These are phyloP conservation scores for Spilarctia lutea DNA, from an alignment of 2,888 invertebrate species.

Conservation along the genomic window DNA sequence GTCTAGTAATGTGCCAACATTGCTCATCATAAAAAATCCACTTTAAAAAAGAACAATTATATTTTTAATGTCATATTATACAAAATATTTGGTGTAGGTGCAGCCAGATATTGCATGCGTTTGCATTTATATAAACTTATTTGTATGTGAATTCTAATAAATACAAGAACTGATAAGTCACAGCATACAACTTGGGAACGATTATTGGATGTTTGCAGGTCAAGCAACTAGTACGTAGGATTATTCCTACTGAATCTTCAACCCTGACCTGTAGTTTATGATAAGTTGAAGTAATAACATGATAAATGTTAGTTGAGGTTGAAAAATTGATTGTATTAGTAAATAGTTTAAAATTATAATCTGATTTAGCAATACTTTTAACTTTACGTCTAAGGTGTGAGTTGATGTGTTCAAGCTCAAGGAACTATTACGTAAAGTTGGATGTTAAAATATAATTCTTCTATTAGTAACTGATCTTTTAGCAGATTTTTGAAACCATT, in stretches of 20 bases:
- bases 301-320: not conserved
- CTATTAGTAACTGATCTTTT: not conserved
- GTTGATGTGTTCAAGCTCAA: not conserved
- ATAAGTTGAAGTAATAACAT: not conserved
- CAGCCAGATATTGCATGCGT: not conserved
- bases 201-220: not conserved
- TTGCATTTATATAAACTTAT: not conserved
- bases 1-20: not conserved
- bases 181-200: not conserved
- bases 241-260: not conserved
- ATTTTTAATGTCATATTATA: not conserved
- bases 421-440: not conserved
- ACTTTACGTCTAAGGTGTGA: not conserved
- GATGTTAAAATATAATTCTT: not conserved
- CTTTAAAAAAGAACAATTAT: not conserved
- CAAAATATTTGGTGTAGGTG: not conserved
- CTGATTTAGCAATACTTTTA: not conserved
- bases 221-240: not conserved
- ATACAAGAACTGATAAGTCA: not conserved
- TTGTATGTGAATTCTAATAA: not conserved
- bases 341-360: not conserved
- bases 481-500: not conserved
- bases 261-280: not conserved
- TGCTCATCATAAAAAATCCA: not conserved
- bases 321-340: not conserved